These are phyloP conservation scores for Liparis tanakae DNA, from an alignment of 2,797 vertebrate species.

Conservation along the genomic window DNA sequence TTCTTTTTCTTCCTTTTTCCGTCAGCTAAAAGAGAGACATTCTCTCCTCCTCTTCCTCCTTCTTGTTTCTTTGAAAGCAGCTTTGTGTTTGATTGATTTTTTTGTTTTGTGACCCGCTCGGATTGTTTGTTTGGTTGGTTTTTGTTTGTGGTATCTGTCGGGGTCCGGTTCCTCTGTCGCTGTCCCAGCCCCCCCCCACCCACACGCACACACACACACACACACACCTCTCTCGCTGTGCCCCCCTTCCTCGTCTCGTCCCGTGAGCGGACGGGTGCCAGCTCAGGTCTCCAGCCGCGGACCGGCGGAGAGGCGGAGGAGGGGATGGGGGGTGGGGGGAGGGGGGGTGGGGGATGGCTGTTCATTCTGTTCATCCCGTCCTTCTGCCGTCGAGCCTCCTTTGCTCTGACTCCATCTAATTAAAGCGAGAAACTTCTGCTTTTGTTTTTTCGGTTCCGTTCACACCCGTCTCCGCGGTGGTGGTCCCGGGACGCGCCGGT, in stretches of 20 bases:
- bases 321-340: neutral
- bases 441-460: conserved; percentile 24
- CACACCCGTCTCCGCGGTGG: neutral
- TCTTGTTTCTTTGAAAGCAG: neutral
- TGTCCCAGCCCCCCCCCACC: too few relatives aligned
- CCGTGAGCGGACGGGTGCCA: conserved; percentile 39
- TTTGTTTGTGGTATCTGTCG: conserved; percentile 14
- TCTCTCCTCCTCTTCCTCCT: conserved; percentile 6
- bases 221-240: neutral
- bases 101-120: neutral
- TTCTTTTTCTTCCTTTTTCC: conserved; percentile 13
- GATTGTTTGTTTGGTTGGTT: conserved; percentile 27
- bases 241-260: conserved; percentile 23
- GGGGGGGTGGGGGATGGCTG: neutral
- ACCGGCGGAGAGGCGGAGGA: neutral
- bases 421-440: conserved; percentile 64
- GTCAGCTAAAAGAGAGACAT: neutral
- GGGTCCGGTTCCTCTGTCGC: conserved; percentile 12
- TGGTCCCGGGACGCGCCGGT: conserved; percentile 41
- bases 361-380: conserved; percentile 1
- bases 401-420: conserved; percentile 37
- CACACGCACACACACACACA: too few relatives aligned
- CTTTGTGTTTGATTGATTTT: conserved; percentile 26
- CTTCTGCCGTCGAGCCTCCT: conserved; percentile 10
- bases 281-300: conserved; percentile 25